phyloP scores from a whole-genome alignment of 2,888 invertebrate species.

The Nymphalis c-album region DNA sequence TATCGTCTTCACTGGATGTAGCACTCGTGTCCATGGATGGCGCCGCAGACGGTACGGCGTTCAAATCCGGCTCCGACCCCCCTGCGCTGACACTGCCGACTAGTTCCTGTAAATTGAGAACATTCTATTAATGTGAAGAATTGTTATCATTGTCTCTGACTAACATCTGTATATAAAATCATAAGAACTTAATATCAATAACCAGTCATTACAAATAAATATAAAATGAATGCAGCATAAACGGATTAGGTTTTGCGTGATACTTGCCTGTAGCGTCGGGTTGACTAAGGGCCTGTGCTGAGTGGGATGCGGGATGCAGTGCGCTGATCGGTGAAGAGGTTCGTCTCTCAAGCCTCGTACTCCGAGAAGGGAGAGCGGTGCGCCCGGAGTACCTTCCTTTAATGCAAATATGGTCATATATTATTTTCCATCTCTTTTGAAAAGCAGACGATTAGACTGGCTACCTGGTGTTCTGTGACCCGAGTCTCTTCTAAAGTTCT shows the following conservation, averaged over 20 bases:
- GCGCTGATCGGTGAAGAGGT: conserved; percentile 87
- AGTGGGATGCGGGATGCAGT: conserved; percentile 85
- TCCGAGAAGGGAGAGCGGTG: conserved; percentile 67
- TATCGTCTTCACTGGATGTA: conserved; percentile 81
- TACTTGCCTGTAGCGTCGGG: conserved; percentile 67
- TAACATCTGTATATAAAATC: too few relatives aligned
- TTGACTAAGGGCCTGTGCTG: conserved; percentile 66
- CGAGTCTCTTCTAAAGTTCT: too few relatives aligned
- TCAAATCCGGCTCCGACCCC: conserved; percentile 75
- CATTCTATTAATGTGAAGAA: background rate
- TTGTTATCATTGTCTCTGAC: too few relatives aligned
- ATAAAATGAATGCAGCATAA: too few relatives aligned
- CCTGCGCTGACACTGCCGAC: conserved; percentile 71
- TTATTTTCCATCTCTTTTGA: too few relatives aligned
- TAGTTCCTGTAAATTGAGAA: conserved; percentile 57
- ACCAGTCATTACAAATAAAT: too few relatives aligned
- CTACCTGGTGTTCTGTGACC: too few relatives aligned
- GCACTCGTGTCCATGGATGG: conserved; percentile 62
- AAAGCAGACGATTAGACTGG: too few relatives aligned
- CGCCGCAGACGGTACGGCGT: conserved; percentile 60
- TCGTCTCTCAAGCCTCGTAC: conserved; percentile 77
- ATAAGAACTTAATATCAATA: too few relatives aligned
- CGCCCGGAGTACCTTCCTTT: conserved; percentile 64
- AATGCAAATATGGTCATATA: background rate
- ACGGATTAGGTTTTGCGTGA: background rate